These are phyloP conservation scores for Archips xylosteana DNA, from an alignment of 2,888 invertebrate species.

Conservation along the genomic window DNA sequence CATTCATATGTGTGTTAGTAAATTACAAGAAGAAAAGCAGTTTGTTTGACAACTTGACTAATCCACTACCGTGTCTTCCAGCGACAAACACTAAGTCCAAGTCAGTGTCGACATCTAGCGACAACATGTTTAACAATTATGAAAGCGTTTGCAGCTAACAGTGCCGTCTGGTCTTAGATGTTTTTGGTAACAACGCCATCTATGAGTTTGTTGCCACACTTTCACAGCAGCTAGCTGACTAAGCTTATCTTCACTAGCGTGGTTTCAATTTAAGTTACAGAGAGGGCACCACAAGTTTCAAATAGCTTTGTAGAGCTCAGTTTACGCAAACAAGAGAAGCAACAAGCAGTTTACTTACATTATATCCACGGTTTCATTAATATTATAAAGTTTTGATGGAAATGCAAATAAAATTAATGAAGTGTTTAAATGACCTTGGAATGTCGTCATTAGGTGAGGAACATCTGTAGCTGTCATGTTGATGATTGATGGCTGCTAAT, in stretches of 20 bases:
- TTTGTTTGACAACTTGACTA: background rate
- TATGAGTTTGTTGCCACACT: conserved; percentile 6
- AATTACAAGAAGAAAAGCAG: too few relatives aligned
- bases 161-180: background rate
- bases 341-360: too few relatives aligned
- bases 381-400: too few relatives aligned
- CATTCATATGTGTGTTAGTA: too few relatives aligned
- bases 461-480: conserved; percentile 33
- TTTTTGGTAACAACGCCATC: conserved; percentile 25
- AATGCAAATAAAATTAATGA: conserved; percentile 14
- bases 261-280: background rate
- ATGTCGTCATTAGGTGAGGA: conserved; percentile 27
- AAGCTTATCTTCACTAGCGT: background rate
- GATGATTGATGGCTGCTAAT: conserved; percentile 27
- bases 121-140: background rate
- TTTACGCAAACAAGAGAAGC: too few relatives aligned
- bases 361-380: too few relatives aligned
- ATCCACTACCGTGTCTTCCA: background rate
- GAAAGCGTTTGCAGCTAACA: background rate
- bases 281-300: conserved; percentile 22
- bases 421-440: conserved; percentile 22
- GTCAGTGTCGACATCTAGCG: conserved; percentile 23
- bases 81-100: background rate
- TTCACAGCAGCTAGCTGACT: background rate
- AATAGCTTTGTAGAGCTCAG: background rate